Conservation (phyloP, 2,797 vertebrate genomes). For the Yasuhikotakia modesta region DNA sequence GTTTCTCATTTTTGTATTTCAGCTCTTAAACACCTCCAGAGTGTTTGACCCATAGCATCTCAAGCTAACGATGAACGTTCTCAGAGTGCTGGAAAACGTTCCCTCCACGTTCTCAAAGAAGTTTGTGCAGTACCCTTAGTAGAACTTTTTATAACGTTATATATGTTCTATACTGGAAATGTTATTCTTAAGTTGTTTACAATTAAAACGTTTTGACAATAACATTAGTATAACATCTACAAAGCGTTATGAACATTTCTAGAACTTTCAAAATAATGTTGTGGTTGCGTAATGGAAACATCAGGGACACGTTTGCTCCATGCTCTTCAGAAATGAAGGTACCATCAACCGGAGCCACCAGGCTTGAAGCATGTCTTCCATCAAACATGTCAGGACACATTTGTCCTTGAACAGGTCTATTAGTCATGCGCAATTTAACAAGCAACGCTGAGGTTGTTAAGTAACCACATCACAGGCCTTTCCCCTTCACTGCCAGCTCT, state of each 20-base stretch:
- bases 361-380: conserved; percentile 25
- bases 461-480: conserved; percentile 49
- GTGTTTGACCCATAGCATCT: conserved; percentile 12
- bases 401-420: conserved; percentile 52
- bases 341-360: conserved; percentile 6
- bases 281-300: no score
- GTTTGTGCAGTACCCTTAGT: no score
- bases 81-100: no score
- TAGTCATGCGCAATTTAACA: conserved; percentile 54
- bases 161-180: no score
- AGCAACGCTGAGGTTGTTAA: conserved; percentile 43
- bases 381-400: conserved; percentile 49
- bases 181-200: no score
- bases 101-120: no score
- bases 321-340: conserved; percentile 1
- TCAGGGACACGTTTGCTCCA: background rate
- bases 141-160: no score
- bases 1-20: background rate
- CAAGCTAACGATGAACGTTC: no score
- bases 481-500: conserved; percentile 26
- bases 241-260: no score
- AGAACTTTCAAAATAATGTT: no score
- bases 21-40: background rate
- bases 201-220: no score
- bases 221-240: no score